Evolutionary conservation across 1,140 invertebrate genomes (phyloP).

Genomic region (Heterodera carotae): DNA sequence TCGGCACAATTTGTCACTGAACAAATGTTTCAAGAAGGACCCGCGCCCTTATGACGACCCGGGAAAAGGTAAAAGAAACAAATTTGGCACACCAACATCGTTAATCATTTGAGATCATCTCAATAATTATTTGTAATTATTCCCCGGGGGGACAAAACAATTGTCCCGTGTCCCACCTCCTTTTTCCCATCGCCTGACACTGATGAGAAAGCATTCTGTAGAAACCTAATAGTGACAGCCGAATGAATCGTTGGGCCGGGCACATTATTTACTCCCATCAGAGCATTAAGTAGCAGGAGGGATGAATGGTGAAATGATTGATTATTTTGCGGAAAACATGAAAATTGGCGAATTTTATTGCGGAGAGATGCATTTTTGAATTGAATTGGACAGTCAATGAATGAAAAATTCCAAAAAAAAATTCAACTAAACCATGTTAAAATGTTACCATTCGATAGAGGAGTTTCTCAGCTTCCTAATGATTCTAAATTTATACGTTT

Average conservation of each 20-base stretch:
- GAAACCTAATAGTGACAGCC: slow-evolving; percentile 23
- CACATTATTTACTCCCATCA: background rate
- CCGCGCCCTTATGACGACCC: slow-evolving; percentile 64
- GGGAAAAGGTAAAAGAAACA: slow-evolving; percentile 55
- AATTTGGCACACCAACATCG: too few species aligned
- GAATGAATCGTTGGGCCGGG: background rate
- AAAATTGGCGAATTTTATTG: background rate
- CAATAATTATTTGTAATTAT: background rate
- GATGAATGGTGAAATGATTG: slow-evolving; percentile 15
- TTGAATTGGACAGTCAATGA: background rate
- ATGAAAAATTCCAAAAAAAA: background rate
- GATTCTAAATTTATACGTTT: too few species aligned
- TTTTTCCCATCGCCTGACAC: too few species aligned
- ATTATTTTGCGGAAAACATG: slow-evolving; percentile 30
- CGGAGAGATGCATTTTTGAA: background rate
- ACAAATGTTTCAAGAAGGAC: slow-evolving; percentile 82
- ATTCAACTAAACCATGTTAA: background rate
- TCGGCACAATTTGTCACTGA: slow-evolving; percentile 80
- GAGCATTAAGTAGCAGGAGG: background rate
- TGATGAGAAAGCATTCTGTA: slow-evolving; percentile 24
- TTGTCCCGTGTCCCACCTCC: background rate
- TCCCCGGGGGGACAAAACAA: background rate
- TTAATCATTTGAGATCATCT: too few species aligned
- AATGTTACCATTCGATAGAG: too few species aligned
- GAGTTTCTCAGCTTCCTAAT: background rate